phyloP scores from a whole-genome alignment of 2,888 invertebrate species.

The Deroplatys truncata region DNA sequence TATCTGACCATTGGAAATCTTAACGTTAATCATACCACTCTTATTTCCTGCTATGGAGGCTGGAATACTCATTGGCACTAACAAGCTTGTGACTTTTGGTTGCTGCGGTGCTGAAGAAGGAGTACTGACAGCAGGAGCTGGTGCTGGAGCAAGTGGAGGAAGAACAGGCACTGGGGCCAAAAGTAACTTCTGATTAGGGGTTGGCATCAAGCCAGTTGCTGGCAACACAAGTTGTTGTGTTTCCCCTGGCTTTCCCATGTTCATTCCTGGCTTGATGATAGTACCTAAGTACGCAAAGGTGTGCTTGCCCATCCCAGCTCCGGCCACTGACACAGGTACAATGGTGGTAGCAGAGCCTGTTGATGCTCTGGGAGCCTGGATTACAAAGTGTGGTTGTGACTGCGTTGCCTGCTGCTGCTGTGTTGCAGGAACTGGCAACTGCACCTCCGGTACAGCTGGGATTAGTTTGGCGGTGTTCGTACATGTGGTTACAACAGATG shows the following conservation, averaged over 20 bases:
- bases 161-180: constrained; percentile 50
- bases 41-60: constrained; percentile 36
- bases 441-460: constrained; percentile 15
- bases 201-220: constrained; percentile 6
- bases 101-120: constrained; percentile 32
- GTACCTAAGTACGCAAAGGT: constrained; percentile 53
- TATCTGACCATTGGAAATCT: constrained; percentile 62
- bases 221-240: constrained; percentile 12
- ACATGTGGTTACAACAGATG: neutral
- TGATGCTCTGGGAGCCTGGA: constrained; percentile 20
- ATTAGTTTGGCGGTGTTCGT: constrained; percentile 20
- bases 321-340: constrained; percentile 26
- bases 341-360: constrained; percentile 28
- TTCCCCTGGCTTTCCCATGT: constrained; percentile 10
- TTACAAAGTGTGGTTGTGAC: constrained; percentile 20
- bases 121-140: constrained; percentile 11
- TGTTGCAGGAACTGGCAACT: neutral
- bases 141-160: constrained; percentile 20
- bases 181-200: constrained; percentile 52
- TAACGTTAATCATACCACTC: constrained; percentile 61
- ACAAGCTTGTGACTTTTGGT: constrained; percentile 35
- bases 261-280: constrained; percentile 46
- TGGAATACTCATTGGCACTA: constrained; percentile 24
- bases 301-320: constrained; percentile 42
- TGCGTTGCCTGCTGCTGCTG: neutral